Base-by-base conservation (phyloP, 1,140 invertebrate genomes). In the Whitmania pigra region DNA sequence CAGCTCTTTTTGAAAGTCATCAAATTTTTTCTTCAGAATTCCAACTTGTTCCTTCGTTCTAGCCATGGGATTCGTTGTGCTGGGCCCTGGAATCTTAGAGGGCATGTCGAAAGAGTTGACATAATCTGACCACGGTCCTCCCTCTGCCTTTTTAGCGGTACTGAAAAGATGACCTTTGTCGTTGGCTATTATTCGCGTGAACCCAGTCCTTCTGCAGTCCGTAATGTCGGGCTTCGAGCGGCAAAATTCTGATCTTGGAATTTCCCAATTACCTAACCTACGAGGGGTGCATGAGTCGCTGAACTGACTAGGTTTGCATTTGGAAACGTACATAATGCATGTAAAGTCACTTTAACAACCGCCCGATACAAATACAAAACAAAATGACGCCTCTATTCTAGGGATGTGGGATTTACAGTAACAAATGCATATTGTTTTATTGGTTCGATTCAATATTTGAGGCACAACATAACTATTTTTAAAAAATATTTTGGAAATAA, bases 81-180 rank as follows among this genome's bases (percentile, higher is more conserved):
- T 63, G 22, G 57, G 57, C 18, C 57, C 57, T 63, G 57, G 57
- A 63, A 63, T 63, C 29, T n/a, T 63, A 22, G 22, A 25, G 7
- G 57, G 57, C 29, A 63, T 13, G 20, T 63, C 29, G 57, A 63
- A 63, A 13, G 57, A 25, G 29, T 63, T 31, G 15, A 63, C 29
- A 63, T 63, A 63, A 25, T 31, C 57, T 13, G 22, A 22, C 57
- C 57, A 63, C 11, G 57, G 57, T 63, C 57, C 57, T 17, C 29
- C 29, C 6, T 22, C 22, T 25, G 22, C 29, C 22, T 63, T 63
- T 63, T 63, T 63, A 1, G 57, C 57, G 22, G 57, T 63, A 7
- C 57, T 31, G 57, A 25, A 63, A 63, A 63, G 57, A n/a, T 63
- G 57, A 25, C 57, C 57, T n/a, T 31, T 63, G 57, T 63, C 57